Conservation (phyloP, 2,888 invertebrate genomes). For the Furcula furcula region DNA sequence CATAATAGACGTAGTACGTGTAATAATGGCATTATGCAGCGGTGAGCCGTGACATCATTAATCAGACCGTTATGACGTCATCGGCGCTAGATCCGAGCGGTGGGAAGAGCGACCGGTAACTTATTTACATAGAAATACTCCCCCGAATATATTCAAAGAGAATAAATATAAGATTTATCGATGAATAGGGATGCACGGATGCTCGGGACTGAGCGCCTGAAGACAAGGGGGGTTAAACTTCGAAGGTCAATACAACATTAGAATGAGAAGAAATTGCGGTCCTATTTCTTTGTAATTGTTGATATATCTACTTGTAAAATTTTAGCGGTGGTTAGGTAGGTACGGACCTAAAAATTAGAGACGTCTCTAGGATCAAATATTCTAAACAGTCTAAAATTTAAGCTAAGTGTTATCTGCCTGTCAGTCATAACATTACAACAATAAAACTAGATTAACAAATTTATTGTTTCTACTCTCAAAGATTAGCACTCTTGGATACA, state of each 20-base stretch:
- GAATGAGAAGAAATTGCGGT: too few relatives aligned
- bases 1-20: slow-evolving; percentile 1
- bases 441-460: too few relatives aligned
- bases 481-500: too few relatives aligned
- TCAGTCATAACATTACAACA: too few relatives aligned
- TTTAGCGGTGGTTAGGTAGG: too few relatives aligned
- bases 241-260: not conserved
- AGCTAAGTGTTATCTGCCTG: too few relatives aligned
- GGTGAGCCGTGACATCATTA: slow-evolving; percentile 48
- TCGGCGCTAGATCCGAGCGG: slow-evolving; percentile 39
- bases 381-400: too few relatives aligned
- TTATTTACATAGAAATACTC: slow-evolving; percentile 45
- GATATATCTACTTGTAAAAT: too few relatives aligned
- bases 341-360: too few relatives aligned
- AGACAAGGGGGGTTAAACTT: not conserved
- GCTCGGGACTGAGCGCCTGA: not conserved
- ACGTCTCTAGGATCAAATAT: too few relatives aligned
- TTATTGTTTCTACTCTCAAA: too few relatives aligned
- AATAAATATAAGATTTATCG: slow-evolving; percentile 4
- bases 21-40: slow-evolving; percentile 9
- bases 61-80: slow-evolving; percentile 49
- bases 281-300: slow-evolving; percentile 3
- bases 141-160: slow-evolving; percentile 32
- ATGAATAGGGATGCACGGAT: not conserved
- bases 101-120: slow-evolving; percentile 15